phyloP scores from a whole-genome alignment of 1,140 invertebrate species.

The Aethina tumida region DNA sequence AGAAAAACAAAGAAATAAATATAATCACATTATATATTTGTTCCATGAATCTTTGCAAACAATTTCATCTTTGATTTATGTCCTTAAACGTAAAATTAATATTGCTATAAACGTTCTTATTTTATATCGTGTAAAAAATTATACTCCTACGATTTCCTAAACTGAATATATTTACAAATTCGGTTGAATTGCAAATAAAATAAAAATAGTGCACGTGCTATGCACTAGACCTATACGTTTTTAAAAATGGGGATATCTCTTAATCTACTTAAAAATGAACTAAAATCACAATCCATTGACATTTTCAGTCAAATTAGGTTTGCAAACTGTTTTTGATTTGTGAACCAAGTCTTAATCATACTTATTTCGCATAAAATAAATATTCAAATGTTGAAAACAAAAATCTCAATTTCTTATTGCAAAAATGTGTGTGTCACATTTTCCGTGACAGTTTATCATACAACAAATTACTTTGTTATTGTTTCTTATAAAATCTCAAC shows the following conservation, averaged over 20 bases:
- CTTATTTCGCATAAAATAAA: slow-evolving; percentile 1
- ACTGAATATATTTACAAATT: neutral
- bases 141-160: too few relatives aligned
- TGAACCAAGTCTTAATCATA: too few relatives aligned
- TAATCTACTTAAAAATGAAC: slow-evolving; percentile 10
- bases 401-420: slow-evolving; percentile 1
- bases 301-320: slow-evolving; percentile 15
- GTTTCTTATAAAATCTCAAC: neutral
- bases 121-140: too few relatives aligned
- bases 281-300: slow-evolving; percentile 17
- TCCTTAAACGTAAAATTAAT: too few relatives aligned
- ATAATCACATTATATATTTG: too few relatives aligned
- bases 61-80: too few relatives aligned
- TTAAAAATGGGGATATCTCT: neutral
- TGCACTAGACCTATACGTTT: neutral
- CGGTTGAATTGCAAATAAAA: slow-evolving; percentile 5
- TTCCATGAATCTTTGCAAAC: too few relatives aligned
- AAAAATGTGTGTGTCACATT: slow-evolving; percentile 1
- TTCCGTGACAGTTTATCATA: slow-evolving; percentile 4
- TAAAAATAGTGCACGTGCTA: neutral
- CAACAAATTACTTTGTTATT: neutral
- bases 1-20: too few relatives aligned
- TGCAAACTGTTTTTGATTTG: slow-evolving; percentile 13
- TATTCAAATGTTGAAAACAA: neutral
- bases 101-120: too few relatives aligned